Conservation (phyloP, 2,888 invertebrate species). For the Scotopteryx bipunctaria region DNA sequence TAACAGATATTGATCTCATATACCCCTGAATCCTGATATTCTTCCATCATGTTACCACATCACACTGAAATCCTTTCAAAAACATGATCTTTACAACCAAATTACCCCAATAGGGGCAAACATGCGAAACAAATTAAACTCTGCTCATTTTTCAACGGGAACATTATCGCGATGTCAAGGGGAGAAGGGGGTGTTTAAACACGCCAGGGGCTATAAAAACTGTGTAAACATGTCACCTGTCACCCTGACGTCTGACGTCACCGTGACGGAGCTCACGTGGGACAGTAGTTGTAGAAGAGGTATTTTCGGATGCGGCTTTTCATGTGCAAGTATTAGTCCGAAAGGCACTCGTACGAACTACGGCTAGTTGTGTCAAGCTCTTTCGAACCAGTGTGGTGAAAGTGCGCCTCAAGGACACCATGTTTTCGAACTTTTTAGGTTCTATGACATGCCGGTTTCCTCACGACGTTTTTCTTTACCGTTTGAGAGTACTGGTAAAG, state of each 20-base stretch:
- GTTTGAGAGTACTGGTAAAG: no score
- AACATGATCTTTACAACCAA: conserved; percentile 19
- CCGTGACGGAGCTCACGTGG: conserved; percentile 30
- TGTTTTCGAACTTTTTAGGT: no score
- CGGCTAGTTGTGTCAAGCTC: no score
- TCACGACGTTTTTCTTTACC: no score
- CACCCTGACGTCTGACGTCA: conserved; percentile 36
- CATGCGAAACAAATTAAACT: conserved; percentile 31
- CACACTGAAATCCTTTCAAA: conserved; percentile 13
- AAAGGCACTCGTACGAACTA: not conserved
- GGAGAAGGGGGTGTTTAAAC: conserved; percentile 36
- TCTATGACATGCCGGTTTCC: no score
- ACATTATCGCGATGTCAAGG: conserved; percentile 38
- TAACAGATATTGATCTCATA: no score
- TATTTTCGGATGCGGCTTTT: conserved; percentile 13
- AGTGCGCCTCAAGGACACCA: no score
- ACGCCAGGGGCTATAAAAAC: conserved; percentile 37
- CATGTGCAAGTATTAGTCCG: not conserved
- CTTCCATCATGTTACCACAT: no score
- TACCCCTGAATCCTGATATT: no score
- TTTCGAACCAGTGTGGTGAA: no score
- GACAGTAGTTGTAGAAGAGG: not conserved
- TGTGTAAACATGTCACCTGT: conserved; percentile 48
- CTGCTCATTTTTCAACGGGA: conserved; percentile 44
- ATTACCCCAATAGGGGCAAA: conserved; percentile 20